Conservation (phyloP, 2,888 invertebrate species). For the Neria commutata region DNA sequence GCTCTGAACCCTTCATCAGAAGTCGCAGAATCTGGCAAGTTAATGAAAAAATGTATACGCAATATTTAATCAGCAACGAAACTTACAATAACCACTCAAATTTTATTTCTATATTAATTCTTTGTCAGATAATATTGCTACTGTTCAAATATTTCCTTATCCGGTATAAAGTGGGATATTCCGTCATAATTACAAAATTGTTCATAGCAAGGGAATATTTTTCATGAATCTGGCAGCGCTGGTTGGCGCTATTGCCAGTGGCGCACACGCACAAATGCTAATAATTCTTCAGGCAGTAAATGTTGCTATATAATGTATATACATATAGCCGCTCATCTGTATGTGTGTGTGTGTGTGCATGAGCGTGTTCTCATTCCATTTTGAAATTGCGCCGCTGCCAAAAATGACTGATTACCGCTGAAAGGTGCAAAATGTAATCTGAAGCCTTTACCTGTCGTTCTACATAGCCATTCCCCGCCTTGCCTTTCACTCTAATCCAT, state of each 20-base stretch:
- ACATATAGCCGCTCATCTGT: not conserved
- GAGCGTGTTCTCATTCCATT: not conserved
- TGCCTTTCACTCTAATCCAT: too few relatives aligned
- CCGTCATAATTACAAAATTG: not conserved
- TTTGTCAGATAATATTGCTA: not conserved
- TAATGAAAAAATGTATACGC: too few relatives aligned
- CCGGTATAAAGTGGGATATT: not conserved
- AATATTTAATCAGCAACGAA: too few relatives aligned
- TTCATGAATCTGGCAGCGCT: not conserved
- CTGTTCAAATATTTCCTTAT: not conserved
- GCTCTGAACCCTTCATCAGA: too few relatives aligned
- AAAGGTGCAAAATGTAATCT: slow-evolving; percentile 12
- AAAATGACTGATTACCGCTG: slow-evolving; percentile 14
- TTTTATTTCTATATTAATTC: not conserved
- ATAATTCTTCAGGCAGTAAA: slow-evolving; percentile 11
- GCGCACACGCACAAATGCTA: slow-evolving; percentile 12
- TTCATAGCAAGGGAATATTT: too few relatives aligned
- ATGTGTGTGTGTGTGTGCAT: slow-evolving; percentile 8
- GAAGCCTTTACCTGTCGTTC: slow-evolving; percentile 11
- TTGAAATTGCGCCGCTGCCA: slow-evolving; percentile 1
- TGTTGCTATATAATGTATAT: slow-evolving; percentile 7
- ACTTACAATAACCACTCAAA: not conserved
- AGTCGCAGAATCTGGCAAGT: too few relatives aligned
- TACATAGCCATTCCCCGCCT: not conserved
- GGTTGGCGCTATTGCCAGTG: not conserved